A percentile compares a stretch with the other conserved stretches of the same genome.
These are phyloP conservation scores for Danaus plexippus DNA, from an alignment of 1,140 invertebrate species.

Conservation along the genomic window DNA sequence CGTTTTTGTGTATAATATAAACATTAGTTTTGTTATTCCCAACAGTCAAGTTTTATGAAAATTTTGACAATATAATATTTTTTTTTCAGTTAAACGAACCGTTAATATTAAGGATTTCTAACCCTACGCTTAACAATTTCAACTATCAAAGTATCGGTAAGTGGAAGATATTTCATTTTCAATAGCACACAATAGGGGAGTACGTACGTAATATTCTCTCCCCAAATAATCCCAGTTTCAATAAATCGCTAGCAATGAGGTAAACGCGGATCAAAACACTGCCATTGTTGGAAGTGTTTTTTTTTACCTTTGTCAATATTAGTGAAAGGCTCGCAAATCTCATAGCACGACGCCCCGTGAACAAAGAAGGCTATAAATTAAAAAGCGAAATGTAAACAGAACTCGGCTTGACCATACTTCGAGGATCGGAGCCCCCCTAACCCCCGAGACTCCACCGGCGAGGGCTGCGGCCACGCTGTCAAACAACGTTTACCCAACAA, in stretches of 20 bases:
- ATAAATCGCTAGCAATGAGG: conserved; percentile 19
- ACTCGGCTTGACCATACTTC: conserved; percentile 32
- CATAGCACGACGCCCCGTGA: conserved; percentile 13
- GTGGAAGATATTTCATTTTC: conserved; percentile 34
- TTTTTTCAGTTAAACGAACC: too few relatives aligned
- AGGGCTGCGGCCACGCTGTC: conserved; percentile 32
- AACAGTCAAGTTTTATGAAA: not conserved
- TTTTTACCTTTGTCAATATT: conserved; percentile 1
- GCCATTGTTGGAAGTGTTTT: too few relatives aligned
- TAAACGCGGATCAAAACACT: not conserved
- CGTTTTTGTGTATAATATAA: too few relatives aligned
- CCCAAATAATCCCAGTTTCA: conserved; percentile 23
- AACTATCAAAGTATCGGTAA: conserved; percentile 39
- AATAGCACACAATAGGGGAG: conserved; percentile 40
- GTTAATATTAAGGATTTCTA: too few relatives aligned
- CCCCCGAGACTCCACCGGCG: conserved; percentile 9
- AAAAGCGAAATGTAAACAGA: conserved; percentile 54
- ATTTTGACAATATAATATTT: too few relatives aligned
- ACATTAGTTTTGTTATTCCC: too few relatives aligned
- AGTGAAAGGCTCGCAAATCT: conserved; percentile 6
- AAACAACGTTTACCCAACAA: conserved; percentile 59
- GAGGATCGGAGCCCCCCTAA: conserved; percentile 12
- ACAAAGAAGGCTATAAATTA: conserved; percentile 40
- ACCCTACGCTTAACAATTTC: too few relatives aligned
- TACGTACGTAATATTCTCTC: conserved; percentile 18